Evolutionary conservation across 2,888 invertebrate genomes (phyloP), one percentile per base, ranked within the genome.

Genomic region (Bembecia ichneumoniformis): DNA sequence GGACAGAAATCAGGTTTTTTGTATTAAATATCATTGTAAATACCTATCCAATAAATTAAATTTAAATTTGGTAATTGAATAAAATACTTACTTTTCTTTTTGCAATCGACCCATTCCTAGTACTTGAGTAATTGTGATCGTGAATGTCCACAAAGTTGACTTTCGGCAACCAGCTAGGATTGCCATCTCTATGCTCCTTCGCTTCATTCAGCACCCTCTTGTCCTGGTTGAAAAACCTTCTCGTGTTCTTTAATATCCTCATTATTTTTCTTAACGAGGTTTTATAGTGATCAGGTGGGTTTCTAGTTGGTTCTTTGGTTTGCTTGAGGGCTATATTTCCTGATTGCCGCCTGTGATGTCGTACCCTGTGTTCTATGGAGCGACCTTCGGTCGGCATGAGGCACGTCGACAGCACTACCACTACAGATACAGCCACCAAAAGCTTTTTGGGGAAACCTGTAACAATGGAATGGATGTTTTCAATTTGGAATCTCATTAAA

Each of bases 361-460:
- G 66, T 51, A 71, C 61, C 58, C 63, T 82, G 56, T 77, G 77
- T 47, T 76, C 75, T 49, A 75, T 50, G 49, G 77, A 57, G 40
- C 77, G 68, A 51, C 78, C 79, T 56, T 84, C 84, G 45, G 68
- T 65, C 62, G 81, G 77, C 59, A 71, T 77, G 55, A 83, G 68
- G 64, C 80, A 78, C 84, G 83, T 86, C 49, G 81, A 70, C 64
- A 87, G 61, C 61, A 87, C 70, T 57, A 81, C 68, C 64, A 83
- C 64, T 71, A 87, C 58, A 57, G 81, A 75, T 73, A 77, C 70
- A 80, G 83, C 86, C 77, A 84, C 77, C 76, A 86, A 78, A 71
- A 86, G 84, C 84, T 78, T 86, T 80, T 82, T 87, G 71, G 82
- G 74, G 81, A 84, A 84, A 84, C 79, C 87, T 87, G 83, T 1